A percentile compares a stretch with the other conserved stretches of the same genome.
Conservation (phyloP, 1,140 invertebrate genomes). For the Drosophila subpulchrella region DNA sequence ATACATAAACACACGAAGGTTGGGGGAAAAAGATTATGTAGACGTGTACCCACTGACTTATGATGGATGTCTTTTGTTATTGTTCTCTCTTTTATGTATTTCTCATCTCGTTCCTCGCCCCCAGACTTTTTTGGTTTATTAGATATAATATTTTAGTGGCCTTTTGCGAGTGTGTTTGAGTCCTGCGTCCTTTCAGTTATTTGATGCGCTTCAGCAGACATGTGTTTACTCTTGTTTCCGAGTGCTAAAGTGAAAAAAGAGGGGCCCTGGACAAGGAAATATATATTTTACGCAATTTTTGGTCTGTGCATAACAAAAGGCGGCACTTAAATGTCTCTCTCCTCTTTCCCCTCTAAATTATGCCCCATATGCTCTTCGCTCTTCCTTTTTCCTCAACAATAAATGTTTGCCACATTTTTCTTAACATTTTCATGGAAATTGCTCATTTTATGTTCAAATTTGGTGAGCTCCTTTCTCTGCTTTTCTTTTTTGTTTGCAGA, state of each 20-base stretch:
- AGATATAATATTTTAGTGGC: constrained; percentile 82
- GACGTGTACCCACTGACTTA: constrained; percentile 73
- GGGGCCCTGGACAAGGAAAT: constrained; percentile 3
- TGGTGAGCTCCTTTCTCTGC: constrained; percentile 10
- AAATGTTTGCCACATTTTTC: constrained; percentile 73
- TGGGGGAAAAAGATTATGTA: constrained; percentile 57
- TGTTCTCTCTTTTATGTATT: constrained; percentile 48
- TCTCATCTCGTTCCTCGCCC: constrained; percentile 30
- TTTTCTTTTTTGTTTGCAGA: constrained; percentile 44
- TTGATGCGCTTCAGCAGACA: constrained; percentile 66
- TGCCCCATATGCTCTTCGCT: constrained; percentile 48
- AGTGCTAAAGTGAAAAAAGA: constrained; percentile 17
- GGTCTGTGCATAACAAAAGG: constrained; percentile 60
- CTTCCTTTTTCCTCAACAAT: constrained; percentile 34
- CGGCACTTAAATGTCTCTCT: constrained; percentile 60
- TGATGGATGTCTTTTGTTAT: constrained; percentile 82
- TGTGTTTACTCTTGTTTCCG: constrained; percentile 74
- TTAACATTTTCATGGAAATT: constrained; percentile 79
- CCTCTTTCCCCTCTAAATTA: constrained; percentile 61
- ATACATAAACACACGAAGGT: constrained; percentile 41
- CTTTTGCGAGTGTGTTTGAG: constrained; percentile 44
- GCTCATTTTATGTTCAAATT: constrained; percentile 70
- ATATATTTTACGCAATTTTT: constrained; percentile 48
- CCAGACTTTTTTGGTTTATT: constrained; percentile 62
- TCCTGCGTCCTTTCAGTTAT: constrained; percentile 41